phyloP scores from a whole-genome alignment of 2,797 vertebrate genomes.

The Lycodopsis pacificus region DNA sequence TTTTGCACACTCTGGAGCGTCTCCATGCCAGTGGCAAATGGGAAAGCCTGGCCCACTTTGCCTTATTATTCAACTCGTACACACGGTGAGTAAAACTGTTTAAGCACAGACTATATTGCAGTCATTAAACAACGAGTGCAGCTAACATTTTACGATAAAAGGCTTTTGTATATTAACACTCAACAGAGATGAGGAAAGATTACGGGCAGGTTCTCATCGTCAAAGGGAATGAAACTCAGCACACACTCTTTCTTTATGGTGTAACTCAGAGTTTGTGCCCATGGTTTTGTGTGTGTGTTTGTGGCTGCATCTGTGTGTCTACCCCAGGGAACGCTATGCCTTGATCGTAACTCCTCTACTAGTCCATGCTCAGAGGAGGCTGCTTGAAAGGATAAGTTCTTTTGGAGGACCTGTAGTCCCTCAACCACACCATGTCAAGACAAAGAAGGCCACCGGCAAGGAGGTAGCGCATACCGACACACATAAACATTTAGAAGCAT shows the following conservation, averaged over 20 bases:
- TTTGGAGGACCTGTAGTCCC: conserved; percentile 75
- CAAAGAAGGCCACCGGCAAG: conserved; percentile 72
- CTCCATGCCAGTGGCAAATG: conserved; percentile 90
- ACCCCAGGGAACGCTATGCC: conserved; percentile 88
- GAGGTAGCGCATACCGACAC: conserved; percentile 79
- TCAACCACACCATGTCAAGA: conserved; percentile 82
- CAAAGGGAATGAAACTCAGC: neutral
- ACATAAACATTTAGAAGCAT: conserved; percentile 1
- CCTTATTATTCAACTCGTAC: conserved; percentile 89
- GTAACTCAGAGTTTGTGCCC: neutral
- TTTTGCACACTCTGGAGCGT: conserved; percentile 89
- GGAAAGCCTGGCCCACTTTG: conserved; percentile 91
- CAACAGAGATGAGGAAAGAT: neutral
- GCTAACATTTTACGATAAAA: neutral
- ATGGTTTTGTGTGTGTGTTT: conserved; percentile 7
- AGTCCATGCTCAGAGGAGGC: conserved; percentile 91
- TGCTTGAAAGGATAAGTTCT: conserved; percentile 84
- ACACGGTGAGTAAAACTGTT: conserved; percentile 61
- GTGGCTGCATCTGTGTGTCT: neutral
- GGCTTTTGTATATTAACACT: neutral
- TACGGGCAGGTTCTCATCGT: neutral
- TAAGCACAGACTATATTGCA: neutral
- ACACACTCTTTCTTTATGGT: neutral
- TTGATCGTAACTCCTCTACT: conserved; percentile 89
- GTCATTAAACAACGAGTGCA: neutral